phyloP scores from a whole-genome alignment of 2,888 invertebrate genomes.

The Onchidella celtica region DNA sequence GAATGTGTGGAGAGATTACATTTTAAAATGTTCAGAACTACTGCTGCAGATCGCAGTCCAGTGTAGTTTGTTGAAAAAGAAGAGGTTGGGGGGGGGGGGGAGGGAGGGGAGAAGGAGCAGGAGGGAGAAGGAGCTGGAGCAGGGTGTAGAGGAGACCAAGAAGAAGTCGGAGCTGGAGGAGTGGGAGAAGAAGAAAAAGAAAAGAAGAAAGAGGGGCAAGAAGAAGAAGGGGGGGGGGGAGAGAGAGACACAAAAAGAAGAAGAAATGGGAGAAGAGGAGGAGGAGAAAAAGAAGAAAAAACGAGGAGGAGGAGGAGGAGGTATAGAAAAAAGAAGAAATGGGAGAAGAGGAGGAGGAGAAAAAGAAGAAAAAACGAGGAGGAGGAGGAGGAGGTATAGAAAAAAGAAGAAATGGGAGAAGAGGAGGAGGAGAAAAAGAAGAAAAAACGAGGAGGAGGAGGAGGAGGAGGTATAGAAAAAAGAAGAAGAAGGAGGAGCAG shows the following conservation, averaged over 20 bases:
- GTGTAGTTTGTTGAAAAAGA: too few relatives aligned
- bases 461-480: slow-evolving; percentile 25
- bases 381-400: not conserved
- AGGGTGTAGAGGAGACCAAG: too few relatives aligned
- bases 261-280: not conserved
- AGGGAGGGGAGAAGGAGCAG: not conserved
- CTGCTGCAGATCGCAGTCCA: too few relatives aligned
- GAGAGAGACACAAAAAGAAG: not conserved
- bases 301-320: not conserved
- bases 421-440: not conserved
- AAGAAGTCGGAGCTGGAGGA: not conserved
- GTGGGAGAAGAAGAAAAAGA: not conserved
- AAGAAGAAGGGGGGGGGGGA: not conserved
- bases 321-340: not conserved
- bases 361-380: not conserved
- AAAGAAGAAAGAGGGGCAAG: too few relatives aligned
- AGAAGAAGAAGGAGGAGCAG: not conserved
- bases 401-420: not conserved
- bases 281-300: not conserved
- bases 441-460: not conserved
- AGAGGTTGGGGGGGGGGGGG: not conserved
- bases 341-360: not conserved
- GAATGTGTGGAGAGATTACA: too few relatives aligned
- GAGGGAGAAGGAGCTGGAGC: slow-evolving; percentile 2
- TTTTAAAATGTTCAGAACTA: too few relatives aligned